Base-by-base conservation (phyloP, 2,797 vertebrate species). In the Kryptopterus vitreolus region DNA sequence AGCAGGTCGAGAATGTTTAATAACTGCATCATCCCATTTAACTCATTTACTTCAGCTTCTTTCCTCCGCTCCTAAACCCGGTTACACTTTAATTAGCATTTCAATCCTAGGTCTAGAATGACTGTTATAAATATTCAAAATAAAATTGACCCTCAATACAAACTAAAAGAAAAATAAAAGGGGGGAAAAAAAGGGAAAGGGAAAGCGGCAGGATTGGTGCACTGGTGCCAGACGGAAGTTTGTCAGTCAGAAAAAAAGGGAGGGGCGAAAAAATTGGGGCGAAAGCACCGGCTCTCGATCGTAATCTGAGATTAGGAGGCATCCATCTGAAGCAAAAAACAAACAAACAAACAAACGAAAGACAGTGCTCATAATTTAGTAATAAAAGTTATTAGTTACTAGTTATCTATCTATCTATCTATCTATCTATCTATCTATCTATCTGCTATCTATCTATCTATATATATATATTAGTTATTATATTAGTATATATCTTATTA, bases 1-100 rank as follows among this genome's bases (percentile, higher is more conserved):
- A 70, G 43, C 68, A n/a, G 69, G 69, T 71, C 50, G 35, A 33
- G 48, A 71, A 71, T 33, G 29, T 55, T 71, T 71, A 71, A 71
- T 71, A 71, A 33, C 69, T 22, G 2, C 11, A 22, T 71, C 46
- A 33, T 15, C 31, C 18, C 33, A 18, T n/a, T 33, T 53, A 53
- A 71, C 29, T 53, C 11, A 1, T 71, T 71, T 71, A 71, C 2
- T 71, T 71, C 29, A 12, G 22, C 69, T 55, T 71, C 50, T 35
- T 48, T 71, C 50, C 20, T 71, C 33, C 33, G 53, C 48, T n/a
- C 29, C 29, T 13, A 53, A 53, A 71, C 16, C 29, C n/a, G 50
- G 53, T 55, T 71, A 71, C 69, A 33, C 20, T 3, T 55, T 71
- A 26, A 33, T 71, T 71, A 71, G 2, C 24, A 46, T 46, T 43